Conservation (phyloP, 2,113 vertebrate species). For the Saccopteryx bilineata region DNA sequence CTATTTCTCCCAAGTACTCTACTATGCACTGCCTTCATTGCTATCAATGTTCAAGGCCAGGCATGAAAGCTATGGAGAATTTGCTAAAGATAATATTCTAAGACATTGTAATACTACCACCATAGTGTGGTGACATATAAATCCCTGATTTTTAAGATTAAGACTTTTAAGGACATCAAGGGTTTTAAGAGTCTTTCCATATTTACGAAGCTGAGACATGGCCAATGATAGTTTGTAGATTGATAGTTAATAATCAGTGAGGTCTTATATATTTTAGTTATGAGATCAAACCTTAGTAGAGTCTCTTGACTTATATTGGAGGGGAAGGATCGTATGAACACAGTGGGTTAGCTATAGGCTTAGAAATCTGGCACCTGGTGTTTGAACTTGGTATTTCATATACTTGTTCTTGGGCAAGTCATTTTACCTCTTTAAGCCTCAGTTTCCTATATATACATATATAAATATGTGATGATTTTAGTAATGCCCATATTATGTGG, state of each 20-base stretch:
- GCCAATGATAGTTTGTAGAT: not conserved
- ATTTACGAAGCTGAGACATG: not conserved
- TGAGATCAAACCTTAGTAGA: not conserved
- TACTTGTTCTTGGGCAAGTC: not conserved
- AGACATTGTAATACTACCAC: conserved; percentile 35
- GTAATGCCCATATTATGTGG: not conserved
- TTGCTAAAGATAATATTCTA: conserved; percentile 30
- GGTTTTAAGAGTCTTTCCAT: not conserved
- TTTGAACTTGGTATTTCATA: not conserved
- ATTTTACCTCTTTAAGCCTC: not conserved
- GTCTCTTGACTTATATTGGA: not conserved
- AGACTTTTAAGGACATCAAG: not conserved
- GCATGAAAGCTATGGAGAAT: not conserved
- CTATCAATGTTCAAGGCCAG: not conserved
- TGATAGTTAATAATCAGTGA: not conserved
- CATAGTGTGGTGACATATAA: not conserved
- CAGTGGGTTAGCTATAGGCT: not conserved
- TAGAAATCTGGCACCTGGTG: not conserved
- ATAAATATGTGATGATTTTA: not conserved
- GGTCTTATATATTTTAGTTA: not conserved
- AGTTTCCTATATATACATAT: not conserved
- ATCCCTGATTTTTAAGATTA: conserved; percentile 5
- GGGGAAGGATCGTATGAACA: too few species aligned
- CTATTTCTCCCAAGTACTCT: not conserved
- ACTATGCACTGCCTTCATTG: not conserved